A percentile compares a stretch with the other conserved stretches of the same genome.
Evolutionary conservation across 2,113 vertebrate genomes (phyloP).

Genomic region (Crotalus helleri): DNA sequence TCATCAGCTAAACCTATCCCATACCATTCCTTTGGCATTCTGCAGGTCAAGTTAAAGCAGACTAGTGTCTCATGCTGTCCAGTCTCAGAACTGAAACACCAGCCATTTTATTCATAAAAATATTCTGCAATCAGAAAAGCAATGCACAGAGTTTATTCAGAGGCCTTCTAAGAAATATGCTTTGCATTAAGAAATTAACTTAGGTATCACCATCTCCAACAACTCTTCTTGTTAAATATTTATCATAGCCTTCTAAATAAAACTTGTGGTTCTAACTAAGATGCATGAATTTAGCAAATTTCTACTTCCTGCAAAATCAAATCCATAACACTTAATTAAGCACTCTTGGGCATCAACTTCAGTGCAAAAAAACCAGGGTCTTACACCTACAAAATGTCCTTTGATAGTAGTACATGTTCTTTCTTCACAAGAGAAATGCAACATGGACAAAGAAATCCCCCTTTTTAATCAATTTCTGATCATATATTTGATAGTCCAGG

Average conservation of each 20-base stretch:
- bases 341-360: not conserved
- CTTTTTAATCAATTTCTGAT: not conserved
- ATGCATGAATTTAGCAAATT: not conserved
- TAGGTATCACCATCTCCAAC: slow-evolving; percentile 34
- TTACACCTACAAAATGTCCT: not conserved
- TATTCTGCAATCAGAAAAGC: not conserved
- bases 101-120: slow-evolving; percentile 33
- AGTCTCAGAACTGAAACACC: not conserved
- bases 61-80: not conserved
- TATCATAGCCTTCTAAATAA: slow-evolving; percentile 31
- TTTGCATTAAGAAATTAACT: slow-evolving; percentile 41
- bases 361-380: not conserved
- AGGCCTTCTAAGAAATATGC: slow-evolving; percentile 29
- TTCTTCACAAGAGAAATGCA: not conserved
- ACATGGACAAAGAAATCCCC: not conserved
- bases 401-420: not conserved
- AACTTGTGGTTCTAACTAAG: not conserved
- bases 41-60: not conserved
- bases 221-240: slow-evolving; percentile 8
- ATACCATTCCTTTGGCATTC: not conserved
- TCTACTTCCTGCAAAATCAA: not conserved
- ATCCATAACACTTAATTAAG: not conserved
- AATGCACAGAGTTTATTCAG: slow-evolving; percentile 30
- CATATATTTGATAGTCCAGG: not conserved
- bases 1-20: not conserved